phyloP scores from a whole-genome alignment of 2,797 vertebrate species.

The Rallus crepitans region DNA sequence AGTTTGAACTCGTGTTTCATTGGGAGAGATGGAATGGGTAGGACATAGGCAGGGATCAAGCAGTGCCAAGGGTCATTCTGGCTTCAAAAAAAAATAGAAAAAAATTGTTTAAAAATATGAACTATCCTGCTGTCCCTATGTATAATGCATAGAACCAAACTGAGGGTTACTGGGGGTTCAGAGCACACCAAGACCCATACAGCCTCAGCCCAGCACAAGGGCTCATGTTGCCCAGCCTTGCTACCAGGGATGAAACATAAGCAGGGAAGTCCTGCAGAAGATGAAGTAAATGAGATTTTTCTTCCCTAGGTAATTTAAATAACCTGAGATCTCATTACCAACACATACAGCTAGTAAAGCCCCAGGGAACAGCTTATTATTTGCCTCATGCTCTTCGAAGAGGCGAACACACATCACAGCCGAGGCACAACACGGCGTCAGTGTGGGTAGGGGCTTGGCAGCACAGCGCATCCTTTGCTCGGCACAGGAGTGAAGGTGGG shows the following conservation, averaged over 20 bases:
- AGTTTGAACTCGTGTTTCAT: not conserved
- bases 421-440: accelerated
- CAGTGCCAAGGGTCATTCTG: not conserved
- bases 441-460: not conserved
- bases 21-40: not conserved
- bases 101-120: not conserved
- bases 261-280: not conserved
- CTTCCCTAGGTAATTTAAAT: not conserved
- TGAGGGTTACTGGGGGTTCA: accelerated
- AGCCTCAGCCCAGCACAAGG: accelerated
- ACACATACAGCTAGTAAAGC: not conserved
- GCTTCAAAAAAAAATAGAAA: not conserved
- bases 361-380: not conserved
- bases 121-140: not conserved
- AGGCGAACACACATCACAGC: accelerated
- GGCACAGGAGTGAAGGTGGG: not conserved
- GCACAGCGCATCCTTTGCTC: not conserved
- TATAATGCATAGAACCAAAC: not conserved
- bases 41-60: not conserved
- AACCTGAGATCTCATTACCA: not conserved
- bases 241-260: not conserved
- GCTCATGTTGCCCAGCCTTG: accelerated
- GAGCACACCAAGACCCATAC: accelerated
- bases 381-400: not conserved
- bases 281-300: not conserved